These are phyloP conservation scores for Cephus cinctus DNA, from an alignment of 1,140 invertebrate species.

Conservation along the genomic window DNA sequence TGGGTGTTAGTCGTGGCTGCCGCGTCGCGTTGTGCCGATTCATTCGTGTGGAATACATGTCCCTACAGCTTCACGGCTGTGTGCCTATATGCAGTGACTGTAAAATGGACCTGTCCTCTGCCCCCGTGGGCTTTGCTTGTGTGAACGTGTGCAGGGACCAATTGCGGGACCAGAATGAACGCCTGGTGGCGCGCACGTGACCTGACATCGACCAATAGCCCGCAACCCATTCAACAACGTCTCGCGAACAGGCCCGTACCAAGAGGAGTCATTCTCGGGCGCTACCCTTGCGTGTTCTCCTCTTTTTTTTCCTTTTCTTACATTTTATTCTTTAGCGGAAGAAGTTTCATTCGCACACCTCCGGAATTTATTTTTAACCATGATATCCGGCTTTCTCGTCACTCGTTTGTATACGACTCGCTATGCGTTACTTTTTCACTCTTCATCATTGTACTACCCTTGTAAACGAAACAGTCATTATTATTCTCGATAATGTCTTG, in stretches of 20 bases:
- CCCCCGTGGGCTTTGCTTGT: conserved; percentile 10
- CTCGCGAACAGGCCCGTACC: conserved; percentile 21
- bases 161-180: conserved; percentile 31
- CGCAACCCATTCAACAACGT: conserved; percentile 28
- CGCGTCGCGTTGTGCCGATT: neutral
- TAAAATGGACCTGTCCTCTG: neutral
- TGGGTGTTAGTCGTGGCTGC: conserved; percentile 12
- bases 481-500: too few species aligned
- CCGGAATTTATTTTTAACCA: too few species aligned
- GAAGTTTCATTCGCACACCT: too few species aligned
- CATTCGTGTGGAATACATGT: neutral
- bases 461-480: too few species aligned
- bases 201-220: conserved; percentile 28
- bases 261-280: too few species aligned
- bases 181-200: conserved; percentile 29
- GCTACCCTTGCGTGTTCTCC: neutral
- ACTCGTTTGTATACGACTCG: too few species aligned
- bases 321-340: neutral
- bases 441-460: too few species aligned
- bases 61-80: neutral
- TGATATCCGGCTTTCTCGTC: too few species aligned
- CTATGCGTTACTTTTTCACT: too few species aligned
- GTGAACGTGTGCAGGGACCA: conserved; percentile 21
- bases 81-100: neutral
- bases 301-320: neutral